Percentiles rank a stretch among this genome's conserved stretches.
These are phyloP conservation scores for Chamaetylas fuelleborni DNA, from an alignment of 2,113 vertebrate genomes.

Conservation along the genomic window DNA sequence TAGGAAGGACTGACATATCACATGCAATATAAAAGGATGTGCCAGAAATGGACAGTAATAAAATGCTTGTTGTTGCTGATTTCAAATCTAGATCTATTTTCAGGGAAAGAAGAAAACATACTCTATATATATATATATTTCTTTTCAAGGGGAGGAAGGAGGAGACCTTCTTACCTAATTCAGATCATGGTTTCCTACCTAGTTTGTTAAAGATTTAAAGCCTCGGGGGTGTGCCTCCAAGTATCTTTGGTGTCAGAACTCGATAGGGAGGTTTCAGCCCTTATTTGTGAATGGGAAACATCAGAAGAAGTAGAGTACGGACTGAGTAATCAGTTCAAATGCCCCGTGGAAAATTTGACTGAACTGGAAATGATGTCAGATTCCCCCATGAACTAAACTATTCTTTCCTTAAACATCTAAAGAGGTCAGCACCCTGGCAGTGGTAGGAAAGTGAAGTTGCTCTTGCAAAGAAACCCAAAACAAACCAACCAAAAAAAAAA, in stretches of 20 bases:
- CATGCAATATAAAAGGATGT: background rate
- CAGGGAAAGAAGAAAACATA: background rate
- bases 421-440: background rate
- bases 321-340: background rate
- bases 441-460: background rate
- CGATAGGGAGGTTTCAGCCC: background rate
- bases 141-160: background rate
- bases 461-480: background rate
- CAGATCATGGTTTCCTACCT: background rate
- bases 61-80: background rate
- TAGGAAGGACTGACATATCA: background rate
- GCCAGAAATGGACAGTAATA: background rate
- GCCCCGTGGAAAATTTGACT: background rate
- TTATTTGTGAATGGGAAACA: background rate
- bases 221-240: background rate
- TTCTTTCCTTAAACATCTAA: background rate
- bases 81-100: background rate
- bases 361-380: background rate
- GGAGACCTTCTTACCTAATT: background rate
- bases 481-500: background rate
- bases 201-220: background rate
- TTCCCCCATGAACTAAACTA: background rate
- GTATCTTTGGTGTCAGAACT: background rate
- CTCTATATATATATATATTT: background rate
- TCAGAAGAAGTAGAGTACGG: background rate